phyloP scores from a whole-genome alignment of 2,113 vertebrate species.

The Megaleporinus macrocephalus region DNA sequence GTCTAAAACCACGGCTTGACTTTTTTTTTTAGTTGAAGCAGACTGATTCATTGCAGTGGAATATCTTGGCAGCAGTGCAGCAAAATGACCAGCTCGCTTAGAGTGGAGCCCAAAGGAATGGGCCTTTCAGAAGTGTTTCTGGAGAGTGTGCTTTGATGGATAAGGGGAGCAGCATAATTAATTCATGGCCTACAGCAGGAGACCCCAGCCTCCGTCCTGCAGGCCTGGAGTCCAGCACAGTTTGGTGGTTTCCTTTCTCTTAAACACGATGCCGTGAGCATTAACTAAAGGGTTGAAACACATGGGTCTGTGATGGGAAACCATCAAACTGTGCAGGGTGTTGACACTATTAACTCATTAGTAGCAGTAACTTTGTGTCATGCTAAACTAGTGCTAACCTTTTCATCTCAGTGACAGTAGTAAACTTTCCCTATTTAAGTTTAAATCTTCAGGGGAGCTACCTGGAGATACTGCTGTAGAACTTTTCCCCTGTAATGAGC shows the following conservation, averaged over 20 bases:
- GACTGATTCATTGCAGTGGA: conserved; percentile 45
- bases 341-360: too few relatives aligned
- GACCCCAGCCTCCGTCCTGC: too few relatives aligned
- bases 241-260: background rate
- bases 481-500: background rate
- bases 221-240: background rate
- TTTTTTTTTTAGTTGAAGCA: conserved; percentile 28
- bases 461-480: background rate
- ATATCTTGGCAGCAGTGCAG: conserved; percentile 32
- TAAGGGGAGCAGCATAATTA: background rate
- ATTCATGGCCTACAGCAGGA: background rate
- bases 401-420: background rate
- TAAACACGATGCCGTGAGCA: background rate
- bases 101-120: background rate
- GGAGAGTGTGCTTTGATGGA: background rate
- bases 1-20: background rate
- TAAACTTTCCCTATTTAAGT: background rate
- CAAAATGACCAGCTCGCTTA: background rate
- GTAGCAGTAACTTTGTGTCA: conserved; percentile 4
- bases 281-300: background rate
- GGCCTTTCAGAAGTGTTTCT: background rate
- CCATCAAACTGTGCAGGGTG: too few relatives aligned
- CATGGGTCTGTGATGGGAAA: background rate
- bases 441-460: background rate
- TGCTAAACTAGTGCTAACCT: background rate